phyloP scores from a whole-genome alignment of 2,113 vertebrate species.

The Lycaon pictus region DNA sequence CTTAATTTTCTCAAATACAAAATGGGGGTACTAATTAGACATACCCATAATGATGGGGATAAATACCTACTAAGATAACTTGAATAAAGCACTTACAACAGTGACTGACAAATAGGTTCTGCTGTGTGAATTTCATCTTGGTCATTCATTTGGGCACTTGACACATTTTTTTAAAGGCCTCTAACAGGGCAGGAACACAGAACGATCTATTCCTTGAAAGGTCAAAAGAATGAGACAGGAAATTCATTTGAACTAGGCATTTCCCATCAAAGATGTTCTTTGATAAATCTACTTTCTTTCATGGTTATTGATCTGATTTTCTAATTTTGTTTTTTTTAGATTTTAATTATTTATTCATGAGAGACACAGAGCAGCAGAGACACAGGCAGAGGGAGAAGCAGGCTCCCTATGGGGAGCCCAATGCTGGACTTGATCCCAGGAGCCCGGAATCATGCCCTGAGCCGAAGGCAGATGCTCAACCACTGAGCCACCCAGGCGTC shows the following conservation, averaged over 20 bases:
- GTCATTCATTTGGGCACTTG: neutral
- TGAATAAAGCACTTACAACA: neutral
- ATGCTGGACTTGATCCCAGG: too few species aligned
- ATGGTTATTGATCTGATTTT: neutral
- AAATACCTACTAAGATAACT: neutral
- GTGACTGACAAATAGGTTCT: neutral
- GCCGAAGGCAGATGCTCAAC: too few species aligned
- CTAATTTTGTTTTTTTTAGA: neutral
- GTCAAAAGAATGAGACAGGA: neutral
- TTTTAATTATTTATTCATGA: too few species aligned
- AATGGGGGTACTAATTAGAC: neutral
- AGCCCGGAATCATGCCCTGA: too few species aligned
- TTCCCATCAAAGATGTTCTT: neutral
- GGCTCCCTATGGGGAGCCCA: too few species aligned
- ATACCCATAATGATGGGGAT: neutral
- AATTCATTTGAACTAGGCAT: neutral
- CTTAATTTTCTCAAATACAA: neutral
- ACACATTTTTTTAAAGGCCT: neutral
- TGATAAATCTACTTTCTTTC: neutral
- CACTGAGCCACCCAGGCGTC: too few species aligned
- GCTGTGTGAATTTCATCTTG: accelerated
- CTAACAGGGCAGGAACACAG: too few species aligned
- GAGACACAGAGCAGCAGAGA: too few species aligned
- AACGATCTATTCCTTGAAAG: neutral
- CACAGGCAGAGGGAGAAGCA: too few species aligned